These are phyloP conservation scores for Chaitophorus viminalis DNA, from an alignment of 2,888 invertebrate genomes.

Conservation along the genomic window DNA sequence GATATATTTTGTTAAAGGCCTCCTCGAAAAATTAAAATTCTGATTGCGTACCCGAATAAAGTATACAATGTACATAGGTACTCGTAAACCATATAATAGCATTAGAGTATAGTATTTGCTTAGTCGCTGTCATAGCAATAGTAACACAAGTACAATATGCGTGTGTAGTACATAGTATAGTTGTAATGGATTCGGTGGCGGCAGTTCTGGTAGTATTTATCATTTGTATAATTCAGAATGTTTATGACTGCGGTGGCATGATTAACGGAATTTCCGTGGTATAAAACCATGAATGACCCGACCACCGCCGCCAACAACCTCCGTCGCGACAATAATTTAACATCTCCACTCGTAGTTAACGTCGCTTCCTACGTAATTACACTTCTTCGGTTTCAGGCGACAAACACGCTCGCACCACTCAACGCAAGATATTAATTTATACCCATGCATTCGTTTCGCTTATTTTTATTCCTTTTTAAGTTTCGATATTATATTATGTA, in stretches of 20 bases:
- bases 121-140: neutral
- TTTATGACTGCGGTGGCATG: neutral
- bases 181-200: neutral
- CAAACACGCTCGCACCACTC: neutral
- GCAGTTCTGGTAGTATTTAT: neutral
- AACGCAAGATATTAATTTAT: slow-evolving; percentile 18
- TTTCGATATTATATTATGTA: neutral
- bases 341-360: neutral
- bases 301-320: neutral
- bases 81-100: too few relatives aligned
- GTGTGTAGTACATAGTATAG: neutral
- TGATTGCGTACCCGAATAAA: too few relatives aligned
- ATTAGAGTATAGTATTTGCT: too few relatives aligned
- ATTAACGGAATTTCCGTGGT: neutral
- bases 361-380: slow-evolving; percentile 21
- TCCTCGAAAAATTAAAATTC: too few relatives aligned
- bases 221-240: neutral
- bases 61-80: too few relatives aligned
- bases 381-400: slow-evolving; percentile 28
- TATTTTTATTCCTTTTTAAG: neutral
- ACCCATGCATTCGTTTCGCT: neutral
- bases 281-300: neutral
- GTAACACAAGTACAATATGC: neutral
- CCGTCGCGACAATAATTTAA: neutral
- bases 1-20: too few relatives aligned